Conservation (phyloP, 2,113 vertebrate species). For the Gobius niger region DNA sequence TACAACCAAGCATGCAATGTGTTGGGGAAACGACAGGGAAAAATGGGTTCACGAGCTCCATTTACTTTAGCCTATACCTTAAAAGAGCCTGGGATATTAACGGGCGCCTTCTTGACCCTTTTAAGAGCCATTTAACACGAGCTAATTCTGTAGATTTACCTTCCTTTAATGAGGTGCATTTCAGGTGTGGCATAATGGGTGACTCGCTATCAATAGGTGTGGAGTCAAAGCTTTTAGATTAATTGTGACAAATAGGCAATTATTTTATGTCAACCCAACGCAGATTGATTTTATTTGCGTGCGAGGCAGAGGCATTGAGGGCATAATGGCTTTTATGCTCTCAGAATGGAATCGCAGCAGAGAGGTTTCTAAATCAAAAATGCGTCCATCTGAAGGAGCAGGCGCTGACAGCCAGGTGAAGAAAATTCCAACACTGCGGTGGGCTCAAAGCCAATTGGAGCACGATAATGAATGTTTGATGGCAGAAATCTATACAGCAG, state of each 20-base stretch:
- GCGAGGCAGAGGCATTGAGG: conserved; percentile 31
- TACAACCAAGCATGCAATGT: not conserved
- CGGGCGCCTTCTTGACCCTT: conserved; percentile 28
- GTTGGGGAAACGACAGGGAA: not conserved
- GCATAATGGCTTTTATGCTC: conserved; percentile 43
- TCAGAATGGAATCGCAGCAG: conserved; percentile 47
- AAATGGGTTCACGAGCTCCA: conserved; percentile 13
- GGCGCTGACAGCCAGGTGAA: conserved; percentile 21
- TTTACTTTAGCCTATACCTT: conserved; percentile 9
- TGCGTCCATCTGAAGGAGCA: conserved; percentile 23
- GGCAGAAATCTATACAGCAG: not conserved
- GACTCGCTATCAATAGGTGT: conserved; percentile 57
- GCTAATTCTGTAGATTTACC: conserved; percentile 38
- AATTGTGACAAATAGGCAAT: conserved; percentile 70
- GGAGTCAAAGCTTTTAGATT: conserved; percentile 51
- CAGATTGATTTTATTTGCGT: conserved; percentile 64
- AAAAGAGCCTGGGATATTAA: conserved; percentile 28
- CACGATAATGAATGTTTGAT: conserved; percentile 3
- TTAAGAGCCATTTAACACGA: conserved; percentile 47
- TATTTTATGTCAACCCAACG: conserved; percentile 48
- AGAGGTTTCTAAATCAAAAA: conserved; percentile 54
- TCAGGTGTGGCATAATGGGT: conserved; percentile 45
- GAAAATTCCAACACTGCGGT: conserved; percentile 26
- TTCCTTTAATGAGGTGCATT: conserved; percentile 41
- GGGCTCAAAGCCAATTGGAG: conserved; percentile 36